phyloP scores from a whole-genome alignment of 2,797 vertebrate species.

The Hipposideros larvatus region DNA sequence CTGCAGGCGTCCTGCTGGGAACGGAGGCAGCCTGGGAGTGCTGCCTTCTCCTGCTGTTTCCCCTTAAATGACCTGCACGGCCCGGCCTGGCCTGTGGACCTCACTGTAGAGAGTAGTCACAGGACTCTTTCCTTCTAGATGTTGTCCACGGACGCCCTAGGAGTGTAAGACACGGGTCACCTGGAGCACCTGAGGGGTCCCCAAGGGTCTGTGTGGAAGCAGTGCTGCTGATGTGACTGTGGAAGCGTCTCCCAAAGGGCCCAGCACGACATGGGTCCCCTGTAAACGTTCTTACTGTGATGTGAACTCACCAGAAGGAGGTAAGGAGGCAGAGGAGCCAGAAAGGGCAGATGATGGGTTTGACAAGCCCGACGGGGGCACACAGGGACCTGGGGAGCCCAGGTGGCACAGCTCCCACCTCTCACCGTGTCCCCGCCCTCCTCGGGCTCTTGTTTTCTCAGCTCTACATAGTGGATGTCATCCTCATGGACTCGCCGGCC shows the following conservation, averaged over 20 bases:
- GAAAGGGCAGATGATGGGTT: neutral
- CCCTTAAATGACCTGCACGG: neutral
- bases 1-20: too few relatives aligned
- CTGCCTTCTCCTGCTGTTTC: neutral
- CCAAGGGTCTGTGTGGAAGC: neutral
- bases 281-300: too few relatives aligned
- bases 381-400: neutral
- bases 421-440: neutral
- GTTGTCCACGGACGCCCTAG: neutral
- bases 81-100: neutral
- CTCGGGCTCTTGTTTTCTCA: fast-evolving
- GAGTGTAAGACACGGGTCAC: neutral
- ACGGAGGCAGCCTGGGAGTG: too few relatives aligned
- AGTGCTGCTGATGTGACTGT: neutral
- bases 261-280: too few relatives aligned
- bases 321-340: neutral
- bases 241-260: too few relatives aligned
- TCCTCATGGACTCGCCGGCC: fast-evolving
- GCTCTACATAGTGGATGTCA: neutral
- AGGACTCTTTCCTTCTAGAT: neutral
- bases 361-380: neutral
- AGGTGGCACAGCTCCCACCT: neutral
- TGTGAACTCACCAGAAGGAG: neutral
- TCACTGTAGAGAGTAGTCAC: neutral
- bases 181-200: neutral